Evolutionary conservation across 2,888 invertebrate species (phyloP).

Genomic region (Dasysyrphus albostriatus): DNA sequence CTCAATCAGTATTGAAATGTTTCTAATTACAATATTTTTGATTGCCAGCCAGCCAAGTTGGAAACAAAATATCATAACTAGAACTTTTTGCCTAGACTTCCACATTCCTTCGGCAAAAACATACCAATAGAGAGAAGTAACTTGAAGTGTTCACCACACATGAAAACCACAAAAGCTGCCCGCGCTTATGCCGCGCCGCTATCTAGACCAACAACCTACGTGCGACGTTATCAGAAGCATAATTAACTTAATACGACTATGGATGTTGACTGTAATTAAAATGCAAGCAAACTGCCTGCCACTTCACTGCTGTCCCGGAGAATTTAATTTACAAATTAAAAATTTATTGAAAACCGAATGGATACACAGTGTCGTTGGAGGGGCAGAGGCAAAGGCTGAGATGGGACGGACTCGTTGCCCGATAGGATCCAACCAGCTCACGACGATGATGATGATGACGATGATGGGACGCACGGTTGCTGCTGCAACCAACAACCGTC

Average conservation of each 20-base stretch:
- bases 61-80: slow-evolving; percentile 35
- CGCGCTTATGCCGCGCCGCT: not conserved
- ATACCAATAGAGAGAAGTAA: slow-evolving; percentile 51
- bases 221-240: slow-evolving; percentile 73
- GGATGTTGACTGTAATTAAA: slow-evolving; percentile 76
- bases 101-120: slow-evolving; percentile 54
- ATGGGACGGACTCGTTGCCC: slow-evolving; percentile 6
- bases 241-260: slow-evolving; percentile 75
- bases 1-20: not conserved
- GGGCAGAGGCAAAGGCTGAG: not conserved
- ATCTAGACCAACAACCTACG: slow-evolving; percentile 24
- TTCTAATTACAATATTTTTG: slow-evolving; percentile 38
- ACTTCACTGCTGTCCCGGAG: slow-evolving; percentile 74
- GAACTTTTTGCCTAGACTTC: slow-evolving; percentile 29
- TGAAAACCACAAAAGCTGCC: slow-evolving; percentile 45
- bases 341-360: slow-evolving; percentile 75
- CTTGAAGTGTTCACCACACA: slow-evolving; percentile 63
- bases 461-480: slow-evolving; percentile 32
- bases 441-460: slow-evolving; percentile 17
- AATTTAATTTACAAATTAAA: slow-evolving; percentile 76
- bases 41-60: slow-evolving; percentile 13
- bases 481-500: slow-evolving; percentile 21
- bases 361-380: slow-evolving; percentile 51
- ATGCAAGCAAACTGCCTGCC: slow-evolving; percentile 76
- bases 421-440: slow-evolving; percentile 18